Conservation (phyloP, 37 sponge, comb jelly and placozoan species). For the Mnemiopsis leidyi region DNA sequence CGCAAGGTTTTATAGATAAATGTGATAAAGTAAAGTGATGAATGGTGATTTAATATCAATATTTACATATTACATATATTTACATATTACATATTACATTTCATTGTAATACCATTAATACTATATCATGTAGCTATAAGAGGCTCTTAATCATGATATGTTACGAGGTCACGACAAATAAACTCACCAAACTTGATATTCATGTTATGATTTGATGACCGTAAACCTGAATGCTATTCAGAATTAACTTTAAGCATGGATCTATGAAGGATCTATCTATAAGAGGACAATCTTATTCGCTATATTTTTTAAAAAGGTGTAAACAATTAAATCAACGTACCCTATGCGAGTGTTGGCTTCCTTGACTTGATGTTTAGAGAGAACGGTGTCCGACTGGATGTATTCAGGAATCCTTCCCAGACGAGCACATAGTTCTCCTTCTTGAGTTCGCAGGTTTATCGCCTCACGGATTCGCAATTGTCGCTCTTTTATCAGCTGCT, state of each 20-base stretch:
- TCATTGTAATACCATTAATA: neutral
- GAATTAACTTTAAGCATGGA: neutral
- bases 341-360: constrained; percentile 41
- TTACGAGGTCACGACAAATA: neutral
- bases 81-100: too few relatives aligned
- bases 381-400: constrained; percentile 57
- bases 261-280: too few relatives aligned
- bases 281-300: too few relatives aligned
- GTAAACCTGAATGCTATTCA: neutral
- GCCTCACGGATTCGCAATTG: constrained; percentile 33
- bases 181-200: neutral
- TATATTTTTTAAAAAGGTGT: too few relatives aligned
- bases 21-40: too few relatives aligned
- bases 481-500: constrained; percentile 48
- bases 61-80: too few relatives aligned
- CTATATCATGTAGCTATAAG: too few relatives aligned
- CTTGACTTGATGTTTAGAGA: constrained; percentile 41
- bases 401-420: constrained; percentile 58
- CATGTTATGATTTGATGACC: too few relatives aligned
- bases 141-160: too few relatives aligned
- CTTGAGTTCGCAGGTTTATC: constrained; percentile 19
- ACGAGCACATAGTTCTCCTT: constrained; percentile 49
- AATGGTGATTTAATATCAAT: too few relatives aligned
- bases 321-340: too few relatives aligned
- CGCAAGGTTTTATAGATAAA: too few relatives aligned